phyloP scores from a whole-genome alignment of 2,797 vertebrate species.

The Alouatta caraya region DNA sequence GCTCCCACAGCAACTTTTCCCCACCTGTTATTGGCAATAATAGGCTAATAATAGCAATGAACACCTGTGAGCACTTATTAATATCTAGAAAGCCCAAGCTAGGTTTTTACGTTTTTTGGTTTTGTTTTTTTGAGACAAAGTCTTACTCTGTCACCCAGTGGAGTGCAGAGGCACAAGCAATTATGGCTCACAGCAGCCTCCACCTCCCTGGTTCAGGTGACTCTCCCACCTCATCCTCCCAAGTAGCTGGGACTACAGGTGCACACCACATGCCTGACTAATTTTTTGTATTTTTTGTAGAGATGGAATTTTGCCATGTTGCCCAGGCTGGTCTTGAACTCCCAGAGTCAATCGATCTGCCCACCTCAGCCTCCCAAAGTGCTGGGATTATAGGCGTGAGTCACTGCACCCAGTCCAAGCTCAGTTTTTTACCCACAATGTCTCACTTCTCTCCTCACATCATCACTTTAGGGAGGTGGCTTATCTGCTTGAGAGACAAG shows the following conservation, averaged over 20 bases:
- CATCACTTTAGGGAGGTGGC: not conserved
- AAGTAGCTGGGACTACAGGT: not conserved
- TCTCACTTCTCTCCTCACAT: not conserved
- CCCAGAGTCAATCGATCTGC: not conserved
- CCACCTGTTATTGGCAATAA: conserved; percentile 50
- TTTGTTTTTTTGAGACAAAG: not conserved
- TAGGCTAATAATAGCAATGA: conserved; percentile 40
- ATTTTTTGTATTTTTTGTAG: not conserved
- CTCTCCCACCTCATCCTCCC: not conserved
- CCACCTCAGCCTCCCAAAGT: not conserved
- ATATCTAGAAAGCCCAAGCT: not conserved
- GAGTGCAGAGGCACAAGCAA: not conserved
- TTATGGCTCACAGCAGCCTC: not conserved
- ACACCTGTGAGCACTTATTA: not conserved
- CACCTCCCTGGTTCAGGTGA: not conserved
- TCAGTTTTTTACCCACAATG: not conserved
- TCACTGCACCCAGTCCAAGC: not conserved
- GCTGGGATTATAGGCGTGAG: not conserved
- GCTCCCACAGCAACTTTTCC: not conserved
- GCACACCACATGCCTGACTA: not conserved
- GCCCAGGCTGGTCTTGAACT: not conserved
- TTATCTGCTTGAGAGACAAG: not conserved
- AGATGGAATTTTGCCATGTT: not conserved
- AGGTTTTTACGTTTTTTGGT: not conserved
- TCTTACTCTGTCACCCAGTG: not conserved